phyloP scores from a whole-genome alignment of 2,113 vertebrate species.

The Thalassoma bifasciatum region DNA sequence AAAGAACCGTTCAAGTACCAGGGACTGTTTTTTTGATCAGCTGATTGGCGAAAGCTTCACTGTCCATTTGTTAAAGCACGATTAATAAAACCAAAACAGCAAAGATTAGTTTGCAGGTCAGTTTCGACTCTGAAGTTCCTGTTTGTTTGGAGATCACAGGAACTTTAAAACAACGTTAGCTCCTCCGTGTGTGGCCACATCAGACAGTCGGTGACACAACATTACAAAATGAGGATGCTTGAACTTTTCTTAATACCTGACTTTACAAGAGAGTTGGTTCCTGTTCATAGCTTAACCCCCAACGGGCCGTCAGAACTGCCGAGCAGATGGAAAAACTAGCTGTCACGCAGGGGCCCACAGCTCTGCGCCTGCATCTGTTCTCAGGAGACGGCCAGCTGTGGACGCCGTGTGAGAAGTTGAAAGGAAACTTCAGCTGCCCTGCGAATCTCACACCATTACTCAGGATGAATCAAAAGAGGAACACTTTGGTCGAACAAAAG shows the following conservation, averaged over 20 bases:
- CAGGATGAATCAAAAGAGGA: conserved; percentile 90
- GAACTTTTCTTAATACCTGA: conserved; percentile 1
- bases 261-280: conserved; percentile 4
- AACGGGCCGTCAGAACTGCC: neutral
- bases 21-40: too few species aligned
- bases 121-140: too few species aligned
- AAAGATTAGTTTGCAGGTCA: too few species aligned
- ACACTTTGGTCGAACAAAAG: conserved; percentile 81
- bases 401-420: conserved; percentile 70
- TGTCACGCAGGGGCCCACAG: conserved; percentile 38
- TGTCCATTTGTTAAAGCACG: too few species aligned
- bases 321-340: conserved; percentile 51
- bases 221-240: neutral
- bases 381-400: conserved; percentile 64
- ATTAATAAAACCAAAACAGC: too few species aligned
- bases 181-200: neutral
- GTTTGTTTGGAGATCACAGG: too few species aligned
- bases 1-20: too few species aligned
- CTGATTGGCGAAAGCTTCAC: too few species aligned
- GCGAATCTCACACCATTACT: conserved; percentile 88
- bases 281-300: neutral
- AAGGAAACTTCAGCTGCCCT: conserved; percentile 77
- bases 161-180: neutral
- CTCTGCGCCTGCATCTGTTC: conserved; percentile 59
- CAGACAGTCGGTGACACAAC: neutral